Evolutionary conservation across 2,888 invertebrate genomes (phyloP).

Genomic region (Brachyptera putata): DNA sequence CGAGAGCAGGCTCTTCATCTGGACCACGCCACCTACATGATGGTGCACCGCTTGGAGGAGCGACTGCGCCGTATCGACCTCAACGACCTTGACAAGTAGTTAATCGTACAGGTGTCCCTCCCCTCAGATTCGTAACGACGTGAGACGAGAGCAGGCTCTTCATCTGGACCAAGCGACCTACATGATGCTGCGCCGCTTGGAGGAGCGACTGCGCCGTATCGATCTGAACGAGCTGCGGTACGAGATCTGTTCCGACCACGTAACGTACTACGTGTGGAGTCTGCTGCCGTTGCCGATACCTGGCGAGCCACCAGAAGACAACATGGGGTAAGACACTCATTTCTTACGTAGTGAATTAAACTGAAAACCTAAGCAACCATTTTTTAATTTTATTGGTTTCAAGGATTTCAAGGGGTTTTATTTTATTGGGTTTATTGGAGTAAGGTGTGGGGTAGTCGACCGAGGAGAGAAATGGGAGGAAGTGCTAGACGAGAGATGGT

Average conservation of each 20-base stretch:
- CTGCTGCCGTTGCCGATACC: constrained; percentile 48
- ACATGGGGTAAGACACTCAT: constrained; percentile 24
- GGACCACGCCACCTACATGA: constrained; percentile 36
- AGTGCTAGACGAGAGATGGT: no score
- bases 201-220: constrained; percentile 16
- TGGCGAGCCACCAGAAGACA: constrained; percentile 38
- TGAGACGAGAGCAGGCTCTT: constrained; percentile 33
- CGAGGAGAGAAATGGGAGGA: no score
- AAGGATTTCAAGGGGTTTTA: no score
- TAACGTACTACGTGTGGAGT: constrained; percentile 39
- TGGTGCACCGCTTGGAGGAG: constrained; percentile 30
- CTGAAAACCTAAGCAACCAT: no score
- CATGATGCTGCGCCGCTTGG: constrained; percentile 32
- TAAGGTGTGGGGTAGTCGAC: no score
- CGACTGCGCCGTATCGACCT: constrained; percentile 19
- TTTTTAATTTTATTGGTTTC: no score
- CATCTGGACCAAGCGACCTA: constrained; percentile 37
- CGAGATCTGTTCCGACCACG: constrained; percentile 39
- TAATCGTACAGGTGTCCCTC: no score
- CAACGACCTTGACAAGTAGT: no score
- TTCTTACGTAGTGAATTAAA: no score
- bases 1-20: constrained; percentile 34
- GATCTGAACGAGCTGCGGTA: constrained; percentile 27
- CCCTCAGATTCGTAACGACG: constrained; percentile 23
- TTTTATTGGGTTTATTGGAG: no score